phyloP scores from a whole-genome alignment of 2,113 vertebrate genomes.

The Megaleporinus macrocephalus region DNA sequence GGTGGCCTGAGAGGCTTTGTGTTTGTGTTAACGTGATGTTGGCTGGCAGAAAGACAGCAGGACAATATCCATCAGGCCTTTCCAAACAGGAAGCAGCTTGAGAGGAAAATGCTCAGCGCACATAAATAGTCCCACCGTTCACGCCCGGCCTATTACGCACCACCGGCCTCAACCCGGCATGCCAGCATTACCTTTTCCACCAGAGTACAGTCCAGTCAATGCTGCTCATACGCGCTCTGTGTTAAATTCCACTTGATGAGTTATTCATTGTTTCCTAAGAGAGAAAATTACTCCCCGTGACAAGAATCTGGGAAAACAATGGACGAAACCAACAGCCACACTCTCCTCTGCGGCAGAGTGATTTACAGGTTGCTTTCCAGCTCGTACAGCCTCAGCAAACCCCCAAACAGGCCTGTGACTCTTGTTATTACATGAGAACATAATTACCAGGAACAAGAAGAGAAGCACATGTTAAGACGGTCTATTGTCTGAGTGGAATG shows the following conservation, averaged over 20 bases:
- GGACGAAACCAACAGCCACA: background rate
- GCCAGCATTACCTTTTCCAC: slow-evolving; percentile 6
- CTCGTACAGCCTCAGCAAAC: background rate
- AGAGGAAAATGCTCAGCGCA: slow-evolving; percentile 56
- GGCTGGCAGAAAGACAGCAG: slow-evolving; percentile 50
- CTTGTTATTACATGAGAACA: slow-evolving; percentile 19
- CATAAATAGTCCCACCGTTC: slow-evolving; percentile 40
- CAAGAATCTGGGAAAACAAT: background rate
- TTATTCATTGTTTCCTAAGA: background rate
- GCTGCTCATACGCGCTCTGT: background rate
- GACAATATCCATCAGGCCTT: slow-evolving; percentile 50
- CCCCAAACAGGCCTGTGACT: background rate
- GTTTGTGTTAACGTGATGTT: slow-evolving; percentile 43
- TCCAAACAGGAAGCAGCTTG: slow-evolving; percentile 63
- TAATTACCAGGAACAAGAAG: slow-evolving; percentile 33
- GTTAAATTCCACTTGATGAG: background rate
- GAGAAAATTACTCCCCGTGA: background rate
- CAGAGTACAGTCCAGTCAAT: background rate
- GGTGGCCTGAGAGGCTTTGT: background rate
- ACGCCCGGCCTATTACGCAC: slow-evolving; percentile 27
- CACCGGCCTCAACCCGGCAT: slow-evolving; percentile 19
- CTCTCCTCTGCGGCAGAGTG: background rate
- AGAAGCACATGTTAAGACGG: slow-evolving; percentile 16
- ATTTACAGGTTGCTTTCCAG: background rate
- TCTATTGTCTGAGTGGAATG: slow-evolving; percentile 42